Percentiles rank a stretch among this genome's conserved stretches.
phyloP scores from a whole-genome alignment of 2,113 vertebrate genomes.

The Antidorcas marsupialis region DNA sequence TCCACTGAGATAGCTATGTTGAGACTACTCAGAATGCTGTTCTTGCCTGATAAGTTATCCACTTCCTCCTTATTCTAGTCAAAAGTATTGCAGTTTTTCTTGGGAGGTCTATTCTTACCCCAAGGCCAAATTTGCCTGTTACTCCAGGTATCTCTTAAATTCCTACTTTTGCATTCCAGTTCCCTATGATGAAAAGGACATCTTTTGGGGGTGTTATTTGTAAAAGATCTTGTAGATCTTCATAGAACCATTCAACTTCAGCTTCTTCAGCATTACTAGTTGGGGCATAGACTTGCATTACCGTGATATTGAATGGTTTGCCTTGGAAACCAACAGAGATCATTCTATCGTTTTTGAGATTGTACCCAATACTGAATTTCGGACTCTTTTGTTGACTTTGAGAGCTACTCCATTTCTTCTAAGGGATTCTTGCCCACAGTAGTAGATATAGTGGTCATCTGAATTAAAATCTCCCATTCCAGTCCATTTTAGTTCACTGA shows the following conservation, averaged over 20 bases:
- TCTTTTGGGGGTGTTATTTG: background rate
- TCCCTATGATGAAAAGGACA: background rate
- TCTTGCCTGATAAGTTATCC: background rate
- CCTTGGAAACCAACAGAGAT: background rate
- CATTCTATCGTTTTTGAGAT: background rate
- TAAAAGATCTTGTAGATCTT: background rate
- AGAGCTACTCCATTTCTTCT: background rate
- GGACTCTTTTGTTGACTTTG: background rate
- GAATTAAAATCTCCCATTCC: background rate
- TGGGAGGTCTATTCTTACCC: background rate
- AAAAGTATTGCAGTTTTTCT: background rate
- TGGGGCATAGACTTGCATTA: background rate
- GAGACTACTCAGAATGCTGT: background rate
- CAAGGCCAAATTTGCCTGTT: background rate
- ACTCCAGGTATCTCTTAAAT: background rate
- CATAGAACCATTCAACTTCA: background rate
- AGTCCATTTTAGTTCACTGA: background rate
- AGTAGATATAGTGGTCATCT: background rate
- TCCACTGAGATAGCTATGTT: background rate
- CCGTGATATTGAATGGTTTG: background rate
- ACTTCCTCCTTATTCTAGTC: background rate
- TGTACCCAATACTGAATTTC: background rate
- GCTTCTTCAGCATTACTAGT: background rate
- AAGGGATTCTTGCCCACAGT: background rate
- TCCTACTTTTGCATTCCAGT: background rate